Percentiles rank a stretch among this genome's conserved stretches.
Evolutionary conservation across 2,113 vertebrate species (phyloP).

Genomic region (Macaca fascicularis): T2T-MFA8v1.1 NC_088378.1:98702001-98702500

Average conservation of each 20-base stretch:
- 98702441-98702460: too few species aligned
- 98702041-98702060: not conserved
- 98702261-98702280: not conserved
- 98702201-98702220: not conserved
- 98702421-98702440: not conserved
- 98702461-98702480: not conserved
- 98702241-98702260: not conserved
- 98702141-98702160: not conserved
- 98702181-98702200: not conserved
- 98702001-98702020: not conserved
- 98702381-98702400: not conserved
- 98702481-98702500: not conserved
- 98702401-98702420: not conserved
- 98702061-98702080: not conserved
- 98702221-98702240: not conserved
- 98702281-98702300: not conserved
- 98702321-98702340: not conserved
- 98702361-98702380: not conserved
- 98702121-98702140: too few species aligned
- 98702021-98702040: not conserved
- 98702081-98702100: not conserved
- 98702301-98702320: not conserved
- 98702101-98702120: not conserved
- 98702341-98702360: not conserved
- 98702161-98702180: not conserved